phyloP scores from a whole-genome alignment of 2,113 vertebrate genomes.

The Pholis gunnellus region DNA sequence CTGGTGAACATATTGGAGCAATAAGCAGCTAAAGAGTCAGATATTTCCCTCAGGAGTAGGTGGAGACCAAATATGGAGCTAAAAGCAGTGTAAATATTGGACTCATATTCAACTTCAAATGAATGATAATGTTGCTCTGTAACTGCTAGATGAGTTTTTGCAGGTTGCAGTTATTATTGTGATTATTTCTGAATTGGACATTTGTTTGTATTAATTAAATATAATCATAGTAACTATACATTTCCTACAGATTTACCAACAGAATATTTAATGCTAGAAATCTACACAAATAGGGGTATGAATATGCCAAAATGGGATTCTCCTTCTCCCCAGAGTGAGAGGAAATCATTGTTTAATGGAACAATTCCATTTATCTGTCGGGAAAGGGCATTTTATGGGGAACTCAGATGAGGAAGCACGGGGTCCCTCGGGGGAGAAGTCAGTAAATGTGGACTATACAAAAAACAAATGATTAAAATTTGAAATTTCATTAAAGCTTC shows the following conservation, averaged over 20 bases:
- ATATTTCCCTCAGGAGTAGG: not conserved
- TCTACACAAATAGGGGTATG: slow-evolving; percentile 5
- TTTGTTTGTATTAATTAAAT: slow-evolving; percentile 12
- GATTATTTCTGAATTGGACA: not conserved
- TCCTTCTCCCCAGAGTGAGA: slow-evolving; percentile 11
- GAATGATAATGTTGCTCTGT: not conserved
- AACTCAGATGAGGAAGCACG: slow-evolving; percentile 60
- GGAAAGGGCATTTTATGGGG: slow-evolving; percentile 41
- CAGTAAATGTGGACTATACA: slow-evolving; percentile 58
- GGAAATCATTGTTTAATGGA: slow-evolving; percentile 54
- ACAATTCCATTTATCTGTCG: slow-evolving; percentile 50
- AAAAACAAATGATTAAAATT: slow-evolving; percentile 74
- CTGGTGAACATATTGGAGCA: not conserved
- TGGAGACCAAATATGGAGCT: slow-evolving; percentile 8
- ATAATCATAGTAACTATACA: not conserved
- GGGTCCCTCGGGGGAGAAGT: slow-evolving; percentile 31
- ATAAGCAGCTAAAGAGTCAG: not conserved
- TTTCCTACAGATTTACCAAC: slow-evolving; percentile 5
- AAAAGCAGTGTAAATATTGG: not conserved
- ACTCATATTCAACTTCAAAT: not conserved
- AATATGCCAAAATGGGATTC: slow-evolving; percentile 25
- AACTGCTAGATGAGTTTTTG: not conserved
- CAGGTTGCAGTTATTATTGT: not conserved
- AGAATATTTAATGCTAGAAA: slow-evolving; percentile 18
- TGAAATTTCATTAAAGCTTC: slow-evolving; percentile 76